A percentile compares a stretch with the other conserved stretches of the same genome.
phyloP scores from a whole-genome alignment of 2,888 invertebrate genomes.

The Caenorhabditis uteleia region DNA sequence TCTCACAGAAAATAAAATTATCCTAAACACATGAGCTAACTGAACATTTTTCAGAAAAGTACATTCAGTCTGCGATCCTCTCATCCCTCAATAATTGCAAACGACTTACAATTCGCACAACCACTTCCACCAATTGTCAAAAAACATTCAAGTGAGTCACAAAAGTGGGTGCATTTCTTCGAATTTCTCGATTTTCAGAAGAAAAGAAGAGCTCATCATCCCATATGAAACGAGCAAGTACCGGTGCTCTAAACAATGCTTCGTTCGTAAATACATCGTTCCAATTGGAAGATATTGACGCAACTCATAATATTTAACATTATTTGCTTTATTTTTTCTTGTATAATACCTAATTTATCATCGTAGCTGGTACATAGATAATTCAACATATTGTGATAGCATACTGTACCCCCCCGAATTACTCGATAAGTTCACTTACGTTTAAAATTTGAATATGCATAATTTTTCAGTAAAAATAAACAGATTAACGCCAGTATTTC shows the following conservation, averaged over 20 bases:
- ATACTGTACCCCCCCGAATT: too few relatives aligned
- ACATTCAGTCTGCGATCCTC: slow-evolving; percentile 33
- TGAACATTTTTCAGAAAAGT: slow-evolving; percentile 14
- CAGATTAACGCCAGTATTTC: too few relatives aligned
- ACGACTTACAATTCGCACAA: slow-evolving; percentile 12
- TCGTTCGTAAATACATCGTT: slow-evolving; percentile 50
- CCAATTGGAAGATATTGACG: slow-evolving; percentile 47
- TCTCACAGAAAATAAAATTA: too few relatives aligned
- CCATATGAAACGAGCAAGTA: slow-evolving; percentile 25
- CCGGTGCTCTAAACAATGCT: slow-evolving; percentile 36
- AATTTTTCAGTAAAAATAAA: too few relatives aligned
- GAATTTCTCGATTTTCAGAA: slow-evolving; percentile 27
- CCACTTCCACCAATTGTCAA: slow-evolving; percentile 17
- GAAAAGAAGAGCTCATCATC: slow-evolving; percentile 21
- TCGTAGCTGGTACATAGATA: too few relatives aligned
- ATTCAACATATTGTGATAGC: too few relatives aligned
- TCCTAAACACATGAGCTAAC: too few relatives aligned
- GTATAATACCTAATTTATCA: background rate
- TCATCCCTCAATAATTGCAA: slow-evolving; percentile 29
- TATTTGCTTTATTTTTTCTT: background rate
- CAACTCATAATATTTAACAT: slow-evolving; percentile 2
- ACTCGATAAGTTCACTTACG: too few relatives aligned
- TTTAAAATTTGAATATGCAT: too few relatives aligned
- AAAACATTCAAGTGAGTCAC: slow-evolving; percentile 21
- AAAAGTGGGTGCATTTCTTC: background rate